Conservation (phyloP, 2,888 invertebrate species). For the Habroteleia sp. region DNA sequence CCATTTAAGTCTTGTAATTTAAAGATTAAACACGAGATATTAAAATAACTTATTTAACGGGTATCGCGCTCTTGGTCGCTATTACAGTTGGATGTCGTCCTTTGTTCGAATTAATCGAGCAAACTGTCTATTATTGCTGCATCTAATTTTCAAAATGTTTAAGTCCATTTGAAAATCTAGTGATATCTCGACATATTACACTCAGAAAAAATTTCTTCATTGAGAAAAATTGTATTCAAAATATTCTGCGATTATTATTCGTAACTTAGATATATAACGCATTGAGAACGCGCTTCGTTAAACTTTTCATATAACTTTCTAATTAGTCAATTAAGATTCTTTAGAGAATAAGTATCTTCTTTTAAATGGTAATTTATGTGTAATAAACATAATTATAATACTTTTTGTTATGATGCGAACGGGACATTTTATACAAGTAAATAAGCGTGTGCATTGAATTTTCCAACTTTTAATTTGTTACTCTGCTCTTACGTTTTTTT, state of each 20-base stretch:
- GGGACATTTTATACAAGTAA: slow-evolving; percentile 22
- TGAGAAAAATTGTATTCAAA: too few species aligned
- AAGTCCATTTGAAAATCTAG: too few species aligned
- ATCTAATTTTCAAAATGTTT: neutral
- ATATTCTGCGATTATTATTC: too few species aligned
- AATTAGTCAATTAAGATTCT: neutral
- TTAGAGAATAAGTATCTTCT: neutral
- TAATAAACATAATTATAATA: slow-evolving; percentile 47
- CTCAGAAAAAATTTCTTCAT: too few species aligned
- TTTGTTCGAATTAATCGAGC: neutral
- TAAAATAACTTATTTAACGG: slow-evolving; percentile 48
- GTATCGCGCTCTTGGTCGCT: slow-evolving; percentile 20
- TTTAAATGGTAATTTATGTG: slow-evolving; percentile 14
- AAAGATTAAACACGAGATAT: slow-evolving; percentile 57
- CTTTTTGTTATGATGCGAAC: slow-evolving; percentile 34
- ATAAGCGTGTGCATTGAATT: slow-evolving; percentile 47
- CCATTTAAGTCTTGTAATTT: slow-evolving; percentile 50
- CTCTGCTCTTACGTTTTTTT: slow-evolving; percentile 38
- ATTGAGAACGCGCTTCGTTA: too few species aligned
- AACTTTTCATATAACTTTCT: too few species aligned
- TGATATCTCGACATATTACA: too few species aligned
- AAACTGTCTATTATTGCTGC: neutral
- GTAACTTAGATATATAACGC: too few species aligned
- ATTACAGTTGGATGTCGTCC: neutral
- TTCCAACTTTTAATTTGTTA: slow-evolving; percentile 62